A percentile compares a stretch with the other conserved stretches of the same genome.
Conservation (phyloP, 1,140 invertebrate species). For the Aphis gossypii region DNA sequence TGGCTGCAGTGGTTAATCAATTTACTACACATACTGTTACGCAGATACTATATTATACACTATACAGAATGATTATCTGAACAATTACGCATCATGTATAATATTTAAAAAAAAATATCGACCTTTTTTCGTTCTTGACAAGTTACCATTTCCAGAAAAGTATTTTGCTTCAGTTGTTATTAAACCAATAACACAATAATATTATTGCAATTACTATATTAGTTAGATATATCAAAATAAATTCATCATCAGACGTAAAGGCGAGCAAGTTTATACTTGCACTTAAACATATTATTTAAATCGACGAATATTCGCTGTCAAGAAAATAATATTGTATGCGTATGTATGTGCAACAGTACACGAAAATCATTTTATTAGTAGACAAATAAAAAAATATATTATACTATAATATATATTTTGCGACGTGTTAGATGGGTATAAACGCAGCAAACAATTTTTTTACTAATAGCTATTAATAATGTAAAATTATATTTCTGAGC, state of each 20-base stretch:
- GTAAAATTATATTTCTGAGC: background rate
- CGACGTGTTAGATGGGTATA: background rate
- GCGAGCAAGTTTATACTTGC: background rate
- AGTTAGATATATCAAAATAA: background rate
- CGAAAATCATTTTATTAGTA: background rate
- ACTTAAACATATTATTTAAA: background rate
- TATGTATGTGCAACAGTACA: background rate
- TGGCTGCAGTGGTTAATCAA: background rate
- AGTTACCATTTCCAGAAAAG: background rate
- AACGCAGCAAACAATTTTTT: background rate
- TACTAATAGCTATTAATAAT: slow-evolving; percentile 12
- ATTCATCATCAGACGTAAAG: background rate
- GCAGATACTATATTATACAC: background rate
- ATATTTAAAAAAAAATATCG: background rate
- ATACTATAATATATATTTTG: background rate
- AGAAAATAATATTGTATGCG: background rate
- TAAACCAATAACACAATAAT: background rate
- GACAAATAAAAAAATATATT: background rate
- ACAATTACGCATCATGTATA: background rate
- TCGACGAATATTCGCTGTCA: background rate
- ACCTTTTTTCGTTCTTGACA: background rate
- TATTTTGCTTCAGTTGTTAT: background rate
- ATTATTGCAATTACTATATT: background rate
- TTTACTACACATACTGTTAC: background rate
- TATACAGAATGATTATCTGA: background rate